Percentiles rank a stretch among this genome's conserved stretches.
phyloP scores from a whole-genome alignment of 2,888 invertebrate genomes.

The Cheilosia variabilis region DNA sequence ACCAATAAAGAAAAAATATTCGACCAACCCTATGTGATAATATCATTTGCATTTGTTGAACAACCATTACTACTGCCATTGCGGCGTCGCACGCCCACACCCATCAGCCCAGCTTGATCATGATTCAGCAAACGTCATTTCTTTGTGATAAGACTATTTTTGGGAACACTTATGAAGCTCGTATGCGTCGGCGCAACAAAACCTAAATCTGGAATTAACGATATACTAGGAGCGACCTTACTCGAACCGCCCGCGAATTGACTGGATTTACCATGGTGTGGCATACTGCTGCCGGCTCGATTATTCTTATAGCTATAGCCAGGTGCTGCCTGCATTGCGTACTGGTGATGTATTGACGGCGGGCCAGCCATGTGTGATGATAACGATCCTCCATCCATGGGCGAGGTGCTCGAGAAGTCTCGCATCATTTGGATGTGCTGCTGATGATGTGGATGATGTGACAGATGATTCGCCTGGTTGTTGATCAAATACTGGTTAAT shows the following conservation, averaged over 20 bases:
- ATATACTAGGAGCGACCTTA: constrained; percentile 83
- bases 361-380: constrained; percentile 36
- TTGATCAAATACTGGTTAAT: constrained; percentile 70
- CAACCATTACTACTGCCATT: constrained; percentile 66
- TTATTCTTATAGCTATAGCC: constrained; percentile 73
- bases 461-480: constrained; percentile 63
- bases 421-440: constrained; percentile 82
- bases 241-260: constrained; percentile 79
- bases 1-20: constrained; percentile 10
- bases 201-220: constrained; percentile 85
- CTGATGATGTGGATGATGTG: constrained; percentile 77
- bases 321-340: constrained; percentile 66
- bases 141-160: constrained; percentile 81
- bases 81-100: constrained; percentile 46
- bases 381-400: constrained; percentile 60
- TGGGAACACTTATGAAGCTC: constrained; percentile 81
- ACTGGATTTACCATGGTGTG: constrained; percentile 67
- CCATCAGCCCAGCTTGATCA: constrained; percentile 65
- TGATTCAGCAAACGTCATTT: constrained; percentile 83
- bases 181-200: constrained; percentile 84
- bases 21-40: constrained; percentile 67
- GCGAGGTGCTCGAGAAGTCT: constrained; percentile 81
- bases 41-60: constrained; percentile 69
- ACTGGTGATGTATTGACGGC: constrained; percentile 71
- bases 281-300: constrained; percentile 20